Percentiles rank a stretch among this genome's conserved stretches.
Evolutionary conservation across 2,113 vertebrate species (phyloP).

Genomic region (Dolichotis patagonum): DNA sequence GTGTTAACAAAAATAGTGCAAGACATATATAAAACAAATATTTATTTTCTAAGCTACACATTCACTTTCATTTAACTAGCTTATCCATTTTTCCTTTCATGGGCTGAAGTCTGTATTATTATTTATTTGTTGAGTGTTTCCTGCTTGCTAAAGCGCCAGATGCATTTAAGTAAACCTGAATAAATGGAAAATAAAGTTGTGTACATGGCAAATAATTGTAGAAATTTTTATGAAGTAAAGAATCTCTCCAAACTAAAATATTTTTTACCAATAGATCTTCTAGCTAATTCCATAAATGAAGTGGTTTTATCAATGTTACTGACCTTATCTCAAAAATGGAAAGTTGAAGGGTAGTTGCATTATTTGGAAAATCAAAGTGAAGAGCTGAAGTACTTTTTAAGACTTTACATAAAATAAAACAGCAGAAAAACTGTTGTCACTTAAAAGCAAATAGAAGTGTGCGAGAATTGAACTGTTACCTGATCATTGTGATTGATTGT

Average conservation of each 20-base stretch:
- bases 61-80: slow-evolving; percentile 22
- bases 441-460: background rate
- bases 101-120: slow-evolving; percentile 22
- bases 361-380: slow-evolving; percentile 43
- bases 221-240: background rate
- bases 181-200: slow-evolving; percentile 17
- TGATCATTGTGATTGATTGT: slow-evolving; percentile 21
- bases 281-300: slow-evolving; percentile 20
- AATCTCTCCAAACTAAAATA: background rate
- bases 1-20: background rate
- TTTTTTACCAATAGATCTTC: slow-evolving; percentile 7
- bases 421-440: background rate
- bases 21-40: slow-evolving; percentile 10
- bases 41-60: background rate
- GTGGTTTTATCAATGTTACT: background rate
- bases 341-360: background rate
- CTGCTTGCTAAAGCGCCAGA: background rate
- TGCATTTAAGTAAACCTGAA: slow-evolving; percentile 50
- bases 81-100: background rate
- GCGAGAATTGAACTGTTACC: background rate
- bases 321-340: background rate
- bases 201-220: background rate
- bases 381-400: slow-evolving; percentile 10
- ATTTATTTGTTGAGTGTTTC: background rate
- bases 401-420: slow-evolving; percentile 44